A percentile compares a stretch with the other conserved stretches of the same genome.
These are phyloP conservation scores for Sander lucioperca DNA, from an alignment of 2,113 vertebrate species.

Conservation along the genomic window DNA sequence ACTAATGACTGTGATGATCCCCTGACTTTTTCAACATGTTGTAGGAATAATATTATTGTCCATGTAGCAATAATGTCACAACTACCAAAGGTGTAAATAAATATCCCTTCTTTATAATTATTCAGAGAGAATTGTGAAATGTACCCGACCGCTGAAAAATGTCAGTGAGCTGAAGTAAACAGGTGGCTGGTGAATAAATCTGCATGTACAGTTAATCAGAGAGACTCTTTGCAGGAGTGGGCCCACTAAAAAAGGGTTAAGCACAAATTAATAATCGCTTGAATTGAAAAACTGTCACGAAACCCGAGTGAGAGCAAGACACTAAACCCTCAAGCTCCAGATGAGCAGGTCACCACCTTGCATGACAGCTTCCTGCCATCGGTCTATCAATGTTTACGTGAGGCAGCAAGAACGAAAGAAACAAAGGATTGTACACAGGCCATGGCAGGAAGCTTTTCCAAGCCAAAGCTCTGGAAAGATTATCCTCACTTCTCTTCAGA, in stretches of 20 bases:
- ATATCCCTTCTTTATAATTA: neutral
- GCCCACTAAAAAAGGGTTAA: neutral
- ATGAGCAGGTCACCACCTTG: neutral
- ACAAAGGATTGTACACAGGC: neutral
- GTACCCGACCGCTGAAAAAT: neutral
- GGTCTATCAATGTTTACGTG: neutral
- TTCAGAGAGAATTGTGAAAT: neutral
- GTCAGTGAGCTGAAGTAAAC: neutral
- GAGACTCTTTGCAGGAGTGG: neutral
- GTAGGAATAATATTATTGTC: neutral
- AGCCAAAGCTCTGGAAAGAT: slow-evolving; percentile 10
- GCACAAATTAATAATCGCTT: neutral
- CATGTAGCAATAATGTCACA: neutral
- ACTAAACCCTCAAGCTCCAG: neutral
- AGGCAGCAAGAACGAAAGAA: neutral
- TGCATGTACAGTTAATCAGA: neutral
- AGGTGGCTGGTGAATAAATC: neutral
- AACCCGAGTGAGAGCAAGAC: too few species aligned
- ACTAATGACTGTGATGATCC: too few species aligned
- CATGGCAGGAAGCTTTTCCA: neutral
- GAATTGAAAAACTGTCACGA: too few species aligned
- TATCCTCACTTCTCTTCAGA: neutral
- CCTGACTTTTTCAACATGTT: neutral
- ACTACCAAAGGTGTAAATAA: neutral
- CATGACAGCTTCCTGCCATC: neutral